Evolutionary conservation across 2,113 vertebrate species (phyloP).

Genomic region (Drymodes brunneopygia): DNA sequence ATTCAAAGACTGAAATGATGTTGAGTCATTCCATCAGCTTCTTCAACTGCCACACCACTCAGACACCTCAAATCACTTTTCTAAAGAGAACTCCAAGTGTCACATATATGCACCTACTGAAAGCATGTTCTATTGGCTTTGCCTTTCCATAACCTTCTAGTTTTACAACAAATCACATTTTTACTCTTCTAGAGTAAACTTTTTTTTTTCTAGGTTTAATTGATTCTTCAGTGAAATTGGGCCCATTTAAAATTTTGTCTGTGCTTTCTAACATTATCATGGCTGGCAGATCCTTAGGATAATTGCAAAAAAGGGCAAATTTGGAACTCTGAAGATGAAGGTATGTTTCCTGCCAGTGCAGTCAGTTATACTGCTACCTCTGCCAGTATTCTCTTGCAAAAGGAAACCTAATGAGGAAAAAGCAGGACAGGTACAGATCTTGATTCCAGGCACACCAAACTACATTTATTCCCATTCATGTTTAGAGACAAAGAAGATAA

Average conservation of each 20-base stretch:
- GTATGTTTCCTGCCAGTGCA: not conserved
- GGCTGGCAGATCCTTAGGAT: not conserved
- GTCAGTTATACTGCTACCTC: not conserved
- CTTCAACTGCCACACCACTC: not conserved
- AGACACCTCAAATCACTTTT: not conserved
- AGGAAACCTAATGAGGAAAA: not conserved
- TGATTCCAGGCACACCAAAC: not conserved
- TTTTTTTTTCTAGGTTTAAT: not conserved
- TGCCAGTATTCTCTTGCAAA: not conserved
- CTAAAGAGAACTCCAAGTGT: not conserved
- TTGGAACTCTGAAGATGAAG: not conserved
- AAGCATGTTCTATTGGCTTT: not conserved
- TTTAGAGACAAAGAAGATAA: not conserved
- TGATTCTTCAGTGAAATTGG: not conserved
- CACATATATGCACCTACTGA: not conserved
- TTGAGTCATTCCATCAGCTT: slow-evolving; percentile 25
- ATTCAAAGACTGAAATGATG: not conserved
- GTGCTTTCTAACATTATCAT: not conserved
- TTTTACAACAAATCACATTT: not conserved
- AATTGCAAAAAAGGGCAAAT: not conserved
- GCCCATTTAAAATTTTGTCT: not conserved
- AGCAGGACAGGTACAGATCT: not conserved
- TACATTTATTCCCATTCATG: not conserved
- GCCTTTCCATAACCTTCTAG: not conserved
- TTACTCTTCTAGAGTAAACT: not conserved